Evolutionary conservation across 1,140 invertebrate species (phyloP).

Genomic region (Drosophila tsacasi): DNA sequence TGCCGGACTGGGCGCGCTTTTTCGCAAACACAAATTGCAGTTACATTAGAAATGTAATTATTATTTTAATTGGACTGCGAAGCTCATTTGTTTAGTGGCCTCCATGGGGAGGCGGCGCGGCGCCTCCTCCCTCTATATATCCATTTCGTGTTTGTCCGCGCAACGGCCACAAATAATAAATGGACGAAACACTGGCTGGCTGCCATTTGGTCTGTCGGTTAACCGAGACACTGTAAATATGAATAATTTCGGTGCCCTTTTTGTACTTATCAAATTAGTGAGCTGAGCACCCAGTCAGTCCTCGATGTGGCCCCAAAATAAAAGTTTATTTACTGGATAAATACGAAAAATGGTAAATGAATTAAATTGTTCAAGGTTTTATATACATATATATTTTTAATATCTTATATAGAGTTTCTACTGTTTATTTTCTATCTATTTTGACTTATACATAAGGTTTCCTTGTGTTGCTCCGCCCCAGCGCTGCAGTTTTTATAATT

Average conservation of each 20-base stretch:
- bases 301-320: background rate
- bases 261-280: slow-evolving; percentile 46
- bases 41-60: slow-evolving; percentile 84
- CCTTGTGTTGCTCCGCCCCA: slow-evolving; percentile 22
- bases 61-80: slow-evolving; percentile 81
- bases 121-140: background rate
- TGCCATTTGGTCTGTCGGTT: slow-evolving; percentile 65
- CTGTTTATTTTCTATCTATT: background rate
- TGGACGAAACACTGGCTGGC: slow-evolving; percentile 52
- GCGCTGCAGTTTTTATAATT: slow-evolving; percentile 36
- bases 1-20: slow-evolving; percentile 58
- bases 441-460: background rate
- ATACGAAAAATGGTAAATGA: background rate
- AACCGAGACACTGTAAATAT: slow-evolving; percentile 75
- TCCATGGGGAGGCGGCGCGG: background rate
- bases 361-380: background rate
- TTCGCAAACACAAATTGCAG: slow-evolving; percentile 66
- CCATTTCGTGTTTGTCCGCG: slow-evolving; percentile 31
- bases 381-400: background rate
- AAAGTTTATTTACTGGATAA: slow-evolving; percentile 3
- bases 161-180: slow-evolving; percentile 75
- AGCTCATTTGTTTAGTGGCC: slow-evolving; percentile 64
- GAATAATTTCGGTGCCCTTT: slow-evolving; percentile 58
- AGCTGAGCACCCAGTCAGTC: background rate
- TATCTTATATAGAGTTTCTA: background rate